phyloP scores from a whole-genome alignment of 1,140 invertebrate species.

The Diuraphis noxia region DNA sequence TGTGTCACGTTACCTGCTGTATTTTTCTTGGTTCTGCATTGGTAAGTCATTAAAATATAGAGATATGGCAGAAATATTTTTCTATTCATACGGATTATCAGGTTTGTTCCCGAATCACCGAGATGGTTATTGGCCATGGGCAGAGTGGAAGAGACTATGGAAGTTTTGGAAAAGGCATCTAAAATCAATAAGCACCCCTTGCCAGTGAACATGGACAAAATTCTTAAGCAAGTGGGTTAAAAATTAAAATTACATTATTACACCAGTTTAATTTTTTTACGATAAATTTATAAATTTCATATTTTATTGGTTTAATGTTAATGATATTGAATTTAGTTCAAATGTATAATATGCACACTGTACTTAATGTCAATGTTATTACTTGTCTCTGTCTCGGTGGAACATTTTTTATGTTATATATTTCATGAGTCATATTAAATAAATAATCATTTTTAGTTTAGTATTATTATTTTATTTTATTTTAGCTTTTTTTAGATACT shows the following conservation, averaged over 20 bases:
- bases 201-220: conserved; percentile 68
- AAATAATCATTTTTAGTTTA: neutral
- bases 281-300: neutral
- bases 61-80: neutral
- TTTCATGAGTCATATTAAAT: neutral
- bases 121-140: conserved; percentile 80
- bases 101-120: conserved; percentile 81
- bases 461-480: neutral
- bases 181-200: conserved; percentile 66
- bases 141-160: conserved; percentile 69
- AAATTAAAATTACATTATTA: neutral
- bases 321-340: too few species aligned
- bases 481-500: neutral
- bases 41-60: conserved; percentile 58
- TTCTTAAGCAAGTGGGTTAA: conserved; percentile 61
- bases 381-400: neutral
- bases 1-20: conserved; percentile 72
- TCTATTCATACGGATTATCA: conserved; percentile 36
- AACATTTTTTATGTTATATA: neutral
- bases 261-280: neutral
- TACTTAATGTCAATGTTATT: neutral
- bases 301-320: too few species aligned
- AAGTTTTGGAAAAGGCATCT: conserved; percentile 71
- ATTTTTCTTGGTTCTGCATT: conserved; percentile 70
- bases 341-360: neutral